Percentiles rank a stretch among this genome's conserved stretches.
Evolutionary conservation across 2,113 vertebrate species (phyloP).

Genomic region (Prunella himalayana): DNA sequence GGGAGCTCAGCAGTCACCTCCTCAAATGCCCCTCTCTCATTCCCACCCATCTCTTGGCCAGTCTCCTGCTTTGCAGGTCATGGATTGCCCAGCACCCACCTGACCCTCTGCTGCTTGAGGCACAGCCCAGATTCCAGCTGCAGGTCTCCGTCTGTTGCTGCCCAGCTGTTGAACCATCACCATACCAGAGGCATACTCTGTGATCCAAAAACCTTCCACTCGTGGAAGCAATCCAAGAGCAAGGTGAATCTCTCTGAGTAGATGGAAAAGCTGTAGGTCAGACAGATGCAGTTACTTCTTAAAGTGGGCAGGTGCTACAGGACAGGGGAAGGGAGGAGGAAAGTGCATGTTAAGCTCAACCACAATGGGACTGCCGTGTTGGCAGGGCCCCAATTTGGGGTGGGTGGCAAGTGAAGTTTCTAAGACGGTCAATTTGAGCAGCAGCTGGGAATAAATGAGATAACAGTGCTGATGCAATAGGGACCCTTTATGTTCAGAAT

Average conservation of each 20-base stretch:
- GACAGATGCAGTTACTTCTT: not conserved
- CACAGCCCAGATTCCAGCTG: not conserved
- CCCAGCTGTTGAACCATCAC: accelerated
- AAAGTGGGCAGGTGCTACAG: not conserved
- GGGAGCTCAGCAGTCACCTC: not conserved
- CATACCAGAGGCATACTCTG: accelerated
- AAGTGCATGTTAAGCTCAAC: not conserved
- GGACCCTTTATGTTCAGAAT: not conserved
- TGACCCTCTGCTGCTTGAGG: not conserved
- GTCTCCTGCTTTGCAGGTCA: not conserved
- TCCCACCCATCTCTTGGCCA: too few species aligned
- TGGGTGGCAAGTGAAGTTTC: not conserved
- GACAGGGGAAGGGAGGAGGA: not conserved
- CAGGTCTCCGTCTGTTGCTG: not conserved
- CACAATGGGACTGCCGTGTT: accelerated
- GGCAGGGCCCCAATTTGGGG: accelerated
- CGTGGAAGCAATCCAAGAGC: not conserved
- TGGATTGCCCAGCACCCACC: not conserved
- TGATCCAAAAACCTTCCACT: not conserved
- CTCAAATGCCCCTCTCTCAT: accelerated
- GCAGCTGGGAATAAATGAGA: not conserved
- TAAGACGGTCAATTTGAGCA: not conserved
- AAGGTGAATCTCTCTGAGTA: accelerated
- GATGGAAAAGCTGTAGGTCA: not conserved
- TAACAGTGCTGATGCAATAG: not conserved